Conservation (phyloP, 2,113 vertebrate species). For the Alectura lathami region DNA sequence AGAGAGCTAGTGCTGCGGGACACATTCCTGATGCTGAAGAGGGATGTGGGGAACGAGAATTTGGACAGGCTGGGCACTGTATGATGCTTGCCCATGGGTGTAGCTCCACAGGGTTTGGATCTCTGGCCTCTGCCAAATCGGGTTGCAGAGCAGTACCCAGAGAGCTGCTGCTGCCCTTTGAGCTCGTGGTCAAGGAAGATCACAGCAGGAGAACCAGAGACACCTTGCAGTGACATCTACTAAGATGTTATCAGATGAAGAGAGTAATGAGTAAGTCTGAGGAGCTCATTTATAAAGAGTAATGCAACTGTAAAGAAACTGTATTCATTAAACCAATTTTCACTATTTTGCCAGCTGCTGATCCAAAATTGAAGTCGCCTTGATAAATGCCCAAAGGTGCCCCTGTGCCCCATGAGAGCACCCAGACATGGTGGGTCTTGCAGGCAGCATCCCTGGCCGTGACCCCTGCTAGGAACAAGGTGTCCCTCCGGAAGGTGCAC, state of each 20-base stretch:
- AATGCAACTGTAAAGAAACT: background rate
- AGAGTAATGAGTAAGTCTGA: rapidly evolving
- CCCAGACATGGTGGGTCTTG: background rate
- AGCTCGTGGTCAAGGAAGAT: background rate
- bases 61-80: background rate
- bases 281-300: background rate
- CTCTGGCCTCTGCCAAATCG: background rate
- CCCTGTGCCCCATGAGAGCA: background rate
- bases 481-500: background rate
- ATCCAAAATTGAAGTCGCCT: background rate
- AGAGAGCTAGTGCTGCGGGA: background rate
- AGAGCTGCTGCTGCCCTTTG: background rate
- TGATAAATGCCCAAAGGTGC: background rate
- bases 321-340: background rate
- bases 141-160: too few relatives aligned
- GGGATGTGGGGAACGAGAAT: background rate
- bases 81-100: background rate
- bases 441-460: background rate
- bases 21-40: background rate
- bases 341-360: background rate
- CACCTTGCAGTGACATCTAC: background rate
- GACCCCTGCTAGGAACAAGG: background rate
- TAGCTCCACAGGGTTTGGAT: background rate
- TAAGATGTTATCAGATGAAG: background rate
- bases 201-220: background rate